Conservation (phyloP, 2,888 invertebrate species). For the Byasa hedistus region DNA sequence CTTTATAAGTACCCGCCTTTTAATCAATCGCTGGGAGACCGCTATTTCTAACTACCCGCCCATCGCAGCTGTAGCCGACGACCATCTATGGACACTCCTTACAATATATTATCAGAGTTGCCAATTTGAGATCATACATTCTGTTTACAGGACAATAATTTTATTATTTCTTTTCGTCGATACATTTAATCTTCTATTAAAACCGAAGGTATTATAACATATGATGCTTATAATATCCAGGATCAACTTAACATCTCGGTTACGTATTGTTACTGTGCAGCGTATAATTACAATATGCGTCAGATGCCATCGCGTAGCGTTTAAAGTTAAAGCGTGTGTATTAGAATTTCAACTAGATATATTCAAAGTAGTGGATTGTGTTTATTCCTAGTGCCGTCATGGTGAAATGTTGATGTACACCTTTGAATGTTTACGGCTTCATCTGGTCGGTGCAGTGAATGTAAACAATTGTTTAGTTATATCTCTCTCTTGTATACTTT, state of each 20-base stretch:
- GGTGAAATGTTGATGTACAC: conserved; percentile 15
- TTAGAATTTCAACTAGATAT: conserved; percentile 24
- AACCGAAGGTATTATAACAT: too few species aligned
- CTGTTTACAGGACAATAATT: too few species aligned
- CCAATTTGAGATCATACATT: too few species aligned
- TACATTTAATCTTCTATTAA: neutral
- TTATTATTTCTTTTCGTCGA: too few species aligned
- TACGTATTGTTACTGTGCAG: neutral
- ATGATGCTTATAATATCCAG: neutral
- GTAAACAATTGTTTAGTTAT: too few species aligned
- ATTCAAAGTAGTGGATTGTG: conserved; percentile 20
- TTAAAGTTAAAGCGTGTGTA: conserved; percentile 8
- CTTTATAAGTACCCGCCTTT: too few species aligned
- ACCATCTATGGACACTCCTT: too few species aligned
- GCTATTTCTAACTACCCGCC: too few species aligned
- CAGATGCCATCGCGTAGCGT: conserved; percentile 14
- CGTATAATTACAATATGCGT: neutral
- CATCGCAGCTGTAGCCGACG: too few species aligned
- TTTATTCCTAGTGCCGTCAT: conserved; percentile 25
- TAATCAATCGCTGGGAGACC: too few species aligned
- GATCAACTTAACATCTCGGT: neutral
- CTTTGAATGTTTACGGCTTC: conserved; percentile 13
- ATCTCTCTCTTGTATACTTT: too few species aligned
- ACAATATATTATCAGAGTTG: too few species aligned
- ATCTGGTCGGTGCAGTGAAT: conserved; percentile 1